Base-by-base conservation (phyloP, 2,888 invertebrate genomes). In the Temnothorax ravouxi region DNA sequence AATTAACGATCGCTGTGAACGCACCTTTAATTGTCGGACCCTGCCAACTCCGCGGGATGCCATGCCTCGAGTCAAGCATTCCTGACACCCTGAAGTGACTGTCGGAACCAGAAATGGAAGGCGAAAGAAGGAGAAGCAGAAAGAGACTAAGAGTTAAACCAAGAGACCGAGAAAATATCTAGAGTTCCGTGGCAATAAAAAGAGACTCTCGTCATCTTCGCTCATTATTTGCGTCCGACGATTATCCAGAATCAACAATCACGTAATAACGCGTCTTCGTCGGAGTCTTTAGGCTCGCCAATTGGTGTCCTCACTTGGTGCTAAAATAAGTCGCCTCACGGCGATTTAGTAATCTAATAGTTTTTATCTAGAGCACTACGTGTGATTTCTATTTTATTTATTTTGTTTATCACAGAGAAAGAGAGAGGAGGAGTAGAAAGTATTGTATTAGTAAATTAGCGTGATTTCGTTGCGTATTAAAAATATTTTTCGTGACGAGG, bases 51-150 rank as follows among this genome's bases (percentile, higher is more conserved):
- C 80, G 87, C 91, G 90, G 91, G 91, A 91, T 89, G 91, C 91
- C 90, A 83, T 88, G 88, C 86, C 80, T 88, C 91, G 91, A 91
- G 89, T 88, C 91, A 76, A 85, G 88, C 90, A 91, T 90, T 89
- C 90, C 91, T 91, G 90, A 91, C 90, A 91, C 90, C 86, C 91
- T 91, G 91, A 91, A 90, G 91, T 91, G 91, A 87, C 91, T 88
- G 91, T 89, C 91, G 91, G 91, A 91, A 91, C 88, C 88, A 90
- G 90, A 90, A 91, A 88, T 90, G 91, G 88, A 91, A 88, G 67
- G 89, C 80, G 87, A 88, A 86, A 84, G 79, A 83, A 66, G 47
- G 72, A 86, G 86, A 72, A 50, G 77, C 47, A 84, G 83, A 76
- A 66, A 29, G 82, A 79, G 84, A 80, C 47, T 62, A 85, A 15